These are phyloP conservation scores for Salmo trutta DNA, from an alignment of 2,797 vertebrate genomes.

Conservation along the genomic window DNA sequence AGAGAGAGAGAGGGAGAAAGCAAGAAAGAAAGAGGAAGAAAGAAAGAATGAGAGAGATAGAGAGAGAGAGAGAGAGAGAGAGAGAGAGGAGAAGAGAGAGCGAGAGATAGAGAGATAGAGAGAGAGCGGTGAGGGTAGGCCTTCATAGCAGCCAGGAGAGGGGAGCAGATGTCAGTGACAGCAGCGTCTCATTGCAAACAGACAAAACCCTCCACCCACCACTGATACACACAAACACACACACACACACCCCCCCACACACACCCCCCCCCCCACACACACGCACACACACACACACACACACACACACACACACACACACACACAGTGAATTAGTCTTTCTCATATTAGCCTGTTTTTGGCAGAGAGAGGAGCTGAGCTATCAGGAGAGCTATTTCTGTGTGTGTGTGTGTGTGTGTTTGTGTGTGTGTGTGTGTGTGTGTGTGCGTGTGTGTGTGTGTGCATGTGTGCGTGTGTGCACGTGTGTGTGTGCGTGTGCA, in stretches of 20 bases:
- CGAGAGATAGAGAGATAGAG: background rate
- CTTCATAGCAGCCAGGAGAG: slow-evolving; percentile 52
- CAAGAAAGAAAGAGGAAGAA: background rate
- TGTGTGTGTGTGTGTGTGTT: slow-evolving; percentile 26
- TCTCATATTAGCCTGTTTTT: slow-evolving; percentile 71
- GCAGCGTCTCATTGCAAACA: slow-evolving; percentile 49
- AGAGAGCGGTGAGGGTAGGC: slow-evolving; percentile 17
- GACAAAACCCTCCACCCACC: slow-evolving; percentile 44
- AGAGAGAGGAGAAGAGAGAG: slow-evolving; percentile 3
- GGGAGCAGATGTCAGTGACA: slow-evolving; percentile 48
- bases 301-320: slow-evolving; percentile 27
- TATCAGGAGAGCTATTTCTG: slow-evolving; percentile 75
- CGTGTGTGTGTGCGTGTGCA: slow-evolving; percentile 12
- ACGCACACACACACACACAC: background rate
- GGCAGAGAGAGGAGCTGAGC: slow-evolving; percentile 66
- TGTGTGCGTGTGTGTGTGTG: background rate
- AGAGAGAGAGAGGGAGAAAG: background rate
- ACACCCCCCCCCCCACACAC: no score
- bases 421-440: slow-evolving; percentile 36
- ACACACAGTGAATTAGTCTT: slow-evolving; percentile 62
- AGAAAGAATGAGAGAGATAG: background rate
- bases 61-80: background rate
- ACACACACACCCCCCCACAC: no score
- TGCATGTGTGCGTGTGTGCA: slow-evolving; percentile 10
- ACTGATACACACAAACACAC: slow-evolving; percentile 7